Base-by-base conservation (phyloP, 2,113 vertebrate species). In the Vanacampus margaritifer region DNA sequence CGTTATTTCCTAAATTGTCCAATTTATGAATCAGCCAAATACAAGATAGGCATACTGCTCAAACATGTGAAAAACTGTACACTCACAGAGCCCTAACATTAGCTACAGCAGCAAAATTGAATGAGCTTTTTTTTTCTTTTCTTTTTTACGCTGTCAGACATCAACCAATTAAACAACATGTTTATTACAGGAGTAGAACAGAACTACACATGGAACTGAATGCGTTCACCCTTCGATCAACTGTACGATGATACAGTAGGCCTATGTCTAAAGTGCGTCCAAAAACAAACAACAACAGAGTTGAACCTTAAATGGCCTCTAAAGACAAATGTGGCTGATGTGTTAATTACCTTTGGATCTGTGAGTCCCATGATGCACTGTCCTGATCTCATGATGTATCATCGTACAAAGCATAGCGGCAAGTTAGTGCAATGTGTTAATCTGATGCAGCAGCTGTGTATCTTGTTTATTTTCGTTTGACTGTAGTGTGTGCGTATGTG, bases 371-470 rank as follows among this genome's bases (percentile, higher is more conserved):
- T 39, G 36, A 23, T 23, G 9, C 59, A 39, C 12, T 23, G 59
- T 11, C 37, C 36, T 2, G 59, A 14, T 39, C 5, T 46, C 37
- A 7, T 5, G 59, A 36, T 66, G n/a, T 14, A 59, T 17, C 6
- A 62, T 19, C 66, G 48, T 63, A 43, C 14, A 46, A 51, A 68
- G 24, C n/a, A 45, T 14, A 56, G 13, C 17, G 64, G 45, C 37
- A 73, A 70, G 39, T 58, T 66, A 28, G 36, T 63, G 32, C 10
- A 24, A 59, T 61, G 28, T 48, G 16, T 71, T 50, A 65, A 8
- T 51, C 28, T 61, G 5, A 68, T 28, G 10, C 46, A 61, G 21
- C 50, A 53, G 39, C 1, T 58, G 59, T 41, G 67, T 17, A 24
- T 35, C 51, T 67, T 59, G 39, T 26, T 19, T 54, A 61, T 36